Percentiles rank a stretch among this genome's conserved stretches.
Evolutionary conservation across 1,140 invertebrate genomes (phyloP).

Genomic region (Chironomus striatipennis): DNA sequence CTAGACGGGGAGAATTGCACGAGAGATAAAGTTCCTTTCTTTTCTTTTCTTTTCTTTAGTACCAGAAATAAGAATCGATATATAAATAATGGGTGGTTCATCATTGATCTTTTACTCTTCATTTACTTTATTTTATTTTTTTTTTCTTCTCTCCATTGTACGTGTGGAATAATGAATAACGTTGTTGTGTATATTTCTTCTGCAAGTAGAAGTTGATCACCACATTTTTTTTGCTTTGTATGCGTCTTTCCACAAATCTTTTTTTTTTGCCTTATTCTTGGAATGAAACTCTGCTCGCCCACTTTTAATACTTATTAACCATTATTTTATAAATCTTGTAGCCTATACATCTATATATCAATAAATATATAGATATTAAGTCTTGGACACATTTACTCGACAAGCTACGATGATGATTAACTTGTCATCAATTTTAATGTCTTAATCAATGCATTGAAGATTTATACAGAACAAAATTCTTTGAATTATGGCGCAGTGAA

Average conservation of each 20-base stretch:
- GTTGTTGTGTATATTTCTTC: neutral
- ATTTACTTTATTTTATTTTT: neutral
- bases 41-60: neutral
- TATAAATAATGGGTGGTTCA: slow-evolving; percentile 8
- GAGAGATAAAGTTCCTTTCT: neutral
- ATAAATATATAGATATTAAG: neutral
- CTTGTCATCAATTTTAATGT: slow-evolving; percentile 23
- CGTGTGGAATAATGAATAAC: neutral
- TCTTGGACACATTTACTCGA: neutral
- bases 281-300: slow-evolving; percentile 1
- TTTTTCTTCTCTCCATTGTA: neutral
- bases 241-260: neutral
- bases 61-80: slow-evolving; percentile 7
- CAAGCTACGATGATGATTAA: slow-evolving; percentile 19
- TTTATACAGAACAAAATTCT: too few relatives aligned
- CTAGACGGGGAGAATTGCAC: neutral
- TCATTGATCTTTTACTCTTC: neutral
- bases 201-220: neutral
- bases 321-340: neutral
- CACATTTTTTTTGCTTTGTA: neutral
- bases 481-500: too few relatives aligned
- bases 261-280: slow-evolving; percentile 4
- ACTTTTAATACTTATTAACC: slow-evolving; percentile 14
- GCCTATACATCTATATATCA: neutral
- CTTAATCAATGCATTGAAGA: slow-evolving; percentile 7